Base-by-base conservation (phyloP, 2,113 vertebrate genomes). In the Chaetorhynchus papuensis region DNA sequence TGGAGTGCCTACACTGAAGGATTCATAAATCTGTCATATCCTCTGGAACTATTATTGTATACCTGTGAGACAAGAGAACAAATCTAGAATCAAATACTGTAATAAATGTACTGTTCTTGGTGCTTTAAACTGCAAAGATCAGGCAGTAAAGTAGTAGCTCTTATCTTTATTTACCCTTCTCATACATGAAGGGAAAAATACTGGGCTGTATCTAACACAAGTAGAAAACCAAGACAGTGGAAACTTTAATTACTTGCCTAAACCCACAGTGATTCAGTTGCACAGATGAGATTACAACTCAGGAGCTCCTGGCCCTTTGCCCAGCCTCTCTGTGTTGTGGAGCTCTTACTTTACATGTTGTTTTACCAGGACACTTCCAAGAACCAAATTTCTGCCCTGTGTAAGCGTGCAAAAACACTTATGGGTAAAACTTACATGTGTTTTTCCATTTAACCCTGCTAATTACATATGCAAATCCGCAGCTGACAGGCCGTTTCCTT, bases 171-270 rank as follows among this genome's bases (percentile, higher is more conserved):
- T 90, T 93, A 83, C 33, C 39, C 33, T 75, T 74, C 42, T 76
- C 52, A n/a, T 52, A 77, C 15, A 28, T 72, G 35, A 79, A 80
- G 7, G 33, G 78, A 42, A 57, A 84, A 93, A 76, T 66, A 77
- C 35, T 33, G 17, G 71, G 27, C 59, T 80, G 4, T 72, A 74
- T 77, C 71, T 90, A 85, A 93, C 39, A 41, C 24, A 66, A 83
- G 45, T 64, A 83, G 92, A 86, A 97, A 93, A 83, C 47, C 37
- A 96, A 96, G 91, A 91, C 93, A 86, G 78, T 90, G 83, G 90
- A 92, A 91, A 96, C 79, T 87, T 96, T 96, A 95, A 96, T 94
- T 96, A 90, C 75, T 93, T 86, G 68, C 82, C 83, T 94, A 56
- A 88, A 94, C 60, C 88, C 82, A 81, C 82, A 77, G 84, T 83